Evolutionary conservation across 2,888 invertebrate species (phyloP), one percentile per base, ranked within the genome.

Genomic region (Tridacna gigas): DNA sequence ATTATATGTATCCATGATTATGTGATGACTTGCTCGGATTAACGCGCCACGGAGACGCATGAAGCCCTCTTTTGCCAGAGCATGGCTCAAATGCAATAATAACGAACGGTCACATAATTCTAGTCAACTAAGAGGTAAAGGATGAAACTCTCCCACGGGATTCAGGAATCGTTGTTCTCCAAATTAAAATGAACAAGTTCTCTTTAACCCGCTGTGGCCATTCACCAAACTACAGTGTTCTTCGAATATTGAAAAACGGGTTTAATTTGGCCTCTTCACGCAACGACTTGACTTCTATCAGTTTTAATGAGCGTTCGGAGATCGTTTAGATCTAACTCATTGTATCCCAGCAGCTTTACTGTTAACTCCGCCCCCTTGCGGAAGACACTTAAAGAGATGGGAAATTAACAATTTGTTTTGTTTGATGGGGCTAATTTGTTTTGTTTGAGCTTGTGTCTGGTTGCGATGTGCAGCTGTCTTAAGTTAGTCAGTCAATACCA

Each of bases 111-210:
- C 37, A 37, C 37, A 37, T 37, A 7, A 37, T 37, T 37, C 37
- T 4, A 37, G 37, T 37, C 37, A 37, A 4, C 2, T 37, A 4
- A 7, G 37, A 7, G 11, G 56, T 26, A 48, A 60, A 74, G 74
- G 45, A 61, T 86, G 77, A 84, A 86, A 82, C 26, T 60, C 22
- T 86, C 86, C 78, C 86, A 28, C 45, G 84, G 67, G 86, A 51
- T 28, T 25, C 66, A 7, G 22, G 75, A 84, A 77, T 74, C 76
- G 82, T 80, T 78, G 78, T 78, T 74, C 73, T 65, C 22, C 78
- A 82, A 86, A 84, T 86, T 86, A 84, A 79, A 84, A 80, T 82
- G 84, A 84, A 86, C 86, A 86, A 76, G 78, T 82, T 84, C 83
- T 82, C 76, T 83, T 82, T 81, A 83, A 82, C 86, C 83, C 73